phyloP scores from a whole-genome alignment of 2,888 invertebrate genomes.

The Cryptophagus acutangulus region DNA sequence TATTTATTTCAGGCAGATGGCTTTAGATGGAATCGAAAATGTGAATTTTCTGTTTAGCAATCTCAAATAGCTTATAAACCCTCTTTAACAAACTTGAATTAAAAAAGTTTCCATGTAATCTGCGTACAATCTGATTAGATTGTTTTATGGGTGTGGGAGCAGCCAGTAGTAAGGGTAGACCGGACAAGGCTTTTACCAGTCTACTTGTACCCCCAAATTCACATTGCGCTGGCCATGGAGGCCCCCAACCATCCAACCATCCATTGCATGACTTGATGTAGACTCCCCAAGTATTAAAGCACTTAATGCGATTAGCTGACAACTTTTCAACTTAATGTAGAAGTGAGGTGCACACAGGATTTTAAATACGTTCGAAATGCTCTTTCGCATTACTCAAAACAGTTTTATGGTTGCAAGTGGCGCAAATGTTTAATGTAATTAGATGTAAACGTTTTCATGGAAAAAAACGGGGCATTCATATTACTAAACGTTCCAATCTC shows the following conservation, averaged over 20 bases:
- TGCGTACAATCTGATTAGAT: conserved; percentile 43
- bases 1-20: conserved; percentile 13
- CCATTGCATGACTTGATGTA: conserved; percentile 31
- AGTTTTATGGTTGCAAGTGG: conserved; percentile 10
- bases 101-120: conserved; percentile 43
- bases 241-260: conserved; percentile 11
- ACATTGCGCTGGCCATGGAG: too few species aligned
- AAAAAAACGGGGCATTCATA: too few species aligned
- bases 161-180: conserved; percentile 15
- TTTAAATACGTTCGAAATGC: conserved; percentile 15
- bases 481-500: too few species aligned
- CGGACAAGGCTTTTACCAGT: too few species aligned
- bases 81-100: conserved; percentile 44
- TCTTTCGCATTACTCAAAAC: conserved; percentile 12
- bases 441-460: conserved; percentile 14
- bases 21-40: conserved; percentile 19
- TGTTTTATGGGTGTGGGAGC: conserved; percentile 37
- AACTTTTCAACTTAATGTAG: conserved; percentile 33
- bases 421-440: conserved; percentile 13
- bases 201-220: too few species aligned
- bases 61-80: conserved; percentile 39
- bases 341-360: too few species aligned
- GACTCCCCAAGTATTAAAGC: conserved; percentile 33
- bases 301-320: conserved; percentile 38
- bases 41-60: conserved; percentile 30